phyloP scores from a whole-genome alignment of 35 echinoderm and acorn worm genomes.

The Nesometra sesokonis region DNA sequence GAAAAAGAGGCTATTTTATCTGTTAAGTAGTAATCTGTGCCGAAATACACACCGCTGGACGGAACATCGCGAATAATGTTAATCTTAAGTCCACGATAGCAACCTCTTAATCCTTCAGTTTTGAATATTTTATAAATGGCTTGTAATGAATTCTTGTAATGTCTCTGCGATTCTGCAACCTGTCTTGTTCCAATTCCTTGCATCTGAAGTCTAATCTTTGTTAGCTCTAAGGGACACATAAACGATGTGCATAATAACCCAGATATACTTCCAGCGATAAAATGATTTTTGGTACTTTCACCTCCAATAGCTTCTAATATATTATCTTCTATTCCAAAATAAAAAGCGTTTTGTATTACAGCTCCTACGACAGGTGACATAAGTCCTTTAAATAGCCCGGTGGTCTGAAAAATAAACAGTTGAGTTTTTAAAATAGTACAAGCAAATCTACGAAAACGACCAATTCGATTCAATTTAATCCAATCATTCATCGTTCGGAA shows the following conservation, averaged over 20 bases:
- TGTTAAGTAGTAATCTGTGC: conserved; percentile 2
- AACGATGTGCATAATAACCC: conserved; percentile 18
- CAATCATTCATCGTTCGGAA: no score
- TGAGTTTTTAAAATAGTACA: not conserved
- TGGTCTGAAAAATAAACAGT: not conserved
- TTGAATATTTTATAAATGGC: conserved; percentile 8
- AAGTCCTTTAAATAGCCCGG: conserved; percentile 22
- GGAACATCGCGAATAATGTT: not conserved
- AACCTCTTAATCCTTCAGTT: conserved; percentile 22
- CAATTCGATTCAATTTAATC: no score
- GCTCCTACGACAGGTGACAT: not conserved
- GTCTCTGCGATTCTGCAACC: not conserved
- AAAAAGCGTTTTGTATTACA: not conserved
- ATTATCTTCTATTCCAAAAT: conserved; percentile 24
- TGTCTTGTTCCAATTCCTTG: conserved; percentile 24
- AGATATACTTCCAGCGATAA: conserved; percentile 2
- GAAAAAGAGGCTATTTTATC: not conserved
- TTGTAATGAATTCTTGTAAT: conserved; percentile 27
- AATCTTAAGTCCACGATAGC: conserved; percentile 11
- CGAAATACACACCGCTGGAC: conserved; percentile 27
- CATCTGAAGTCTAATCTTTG: conserved; percentile 42
- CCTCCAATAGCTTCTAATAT: not conserved
- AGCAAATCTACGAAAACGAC: not conserved
- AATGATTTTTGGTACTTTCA: not conserved
- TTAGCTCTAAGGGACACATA: conserved; percentile 16